A percentile compares a stretch with the other conserved stretches of the same genome.
phyloP scores from a whole-genome alignment of 2,113 vertebrate species.

The Psephotus haematonotus region DNA sequence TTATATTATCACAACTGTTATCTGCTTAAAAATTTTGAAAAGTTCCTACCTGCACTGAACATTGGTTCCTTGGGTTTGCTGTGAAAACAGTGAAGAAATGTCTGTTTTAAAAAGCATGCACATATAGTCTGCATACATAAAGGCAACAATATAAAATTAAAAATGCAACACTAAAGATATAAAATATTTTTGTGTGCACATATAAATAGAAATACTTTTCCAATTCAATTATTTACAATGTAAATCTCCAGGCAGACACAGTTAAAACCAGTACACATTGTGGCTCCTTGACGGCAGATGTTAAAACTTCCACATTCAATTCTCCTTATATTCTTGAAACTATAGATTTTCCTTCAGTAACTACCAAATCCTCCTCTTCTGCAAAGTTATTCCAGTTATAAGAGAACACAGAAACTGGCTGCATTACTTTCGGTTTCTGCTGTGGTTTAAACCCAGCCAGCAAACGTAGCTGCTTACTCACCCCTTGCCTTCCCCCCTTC shows the following conservation, averaged over 20 bases:
- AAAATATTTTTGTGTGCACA: neutral
- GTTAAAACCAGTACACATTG: neutral
- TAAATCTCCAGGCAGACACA: neutral
- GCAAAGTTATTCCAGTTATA: neutral
- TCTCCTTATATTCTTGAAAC: neutral
- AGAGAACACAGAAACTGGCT: neutral
- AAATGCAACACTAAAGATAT: neutral
- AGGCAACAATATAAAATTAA: neutral
- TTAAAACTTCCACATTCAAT: neutral
- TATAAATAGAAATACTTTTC: neutral
- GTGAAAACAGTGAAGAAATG: slow-evolving; percentile 62
- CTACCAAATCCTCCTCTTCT: neutral
- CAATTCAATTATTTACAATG: neutral
- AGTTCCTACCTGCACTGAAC: slow-evolving; percentile 93
- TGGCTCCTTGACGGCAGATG: neutral
- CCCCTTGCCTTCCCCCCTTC: neutral
- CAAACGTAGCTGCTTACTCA: neutral
- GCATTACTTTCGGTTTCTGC: neutral
- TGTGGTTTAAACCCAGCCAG: neutral
- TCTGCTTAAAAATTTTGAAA: neutral
- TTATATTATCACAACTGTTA: neutral
- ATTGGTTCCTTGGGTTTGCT: slow-evolving; percentile 98
- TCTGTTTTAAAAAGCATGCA: neutral
- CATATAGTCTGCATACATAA: neutral
- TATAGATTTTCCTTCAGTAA: neutral